phyloP scores from a whole-genome alignment of 1,140 invertebrate species.

The Nasonia vitripennis region DNA sequence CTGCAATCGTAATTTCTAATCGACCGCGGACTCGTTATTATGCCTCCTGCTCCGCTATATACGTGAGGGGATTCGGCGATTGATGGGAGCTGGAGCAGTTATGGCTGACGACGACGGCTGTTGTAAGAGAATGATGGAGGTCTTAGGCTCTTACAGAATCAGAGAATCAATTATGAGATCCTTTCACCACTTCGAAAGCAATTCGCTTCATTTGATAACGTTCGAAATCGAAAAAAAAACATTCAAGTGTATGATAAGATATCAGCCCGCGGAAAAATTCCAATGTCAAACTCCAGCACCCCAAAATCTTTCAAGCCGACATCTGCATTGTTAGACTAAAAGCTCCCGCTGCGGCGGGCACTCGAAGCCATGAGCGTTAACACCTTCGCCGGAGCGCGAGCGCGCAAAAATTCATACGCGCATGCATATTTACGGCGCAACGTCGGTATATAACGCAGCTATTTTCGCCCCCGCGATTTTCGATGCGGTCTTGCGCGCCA shows the following conservation, averaged over 20 bases:
- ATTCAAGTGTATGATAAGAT: too few relatives aligned
- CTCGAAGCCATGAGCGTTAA: not conserved
- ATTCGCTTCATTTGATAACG: too few relatives aligned
- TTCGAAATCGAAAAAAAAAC: too few relatives aligned
- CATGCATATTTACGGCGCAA: not conserved
- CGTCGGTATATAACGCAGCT: not conserved
- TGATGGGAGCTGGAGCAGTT: not conserved
- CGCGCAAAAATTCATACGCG: conserved; percentile 16
- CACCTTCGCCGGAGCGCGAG: not conserved
- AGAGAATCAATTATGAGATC: too few relatives aligned
- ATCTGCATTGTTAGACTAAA: not conserved
- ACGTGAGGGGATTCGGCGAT: too few relatives aligned
- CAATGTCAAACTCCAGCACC: not conserved
- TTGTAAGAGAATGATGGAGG: too few relatives aligned
- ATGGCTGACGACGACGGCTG: too few relatives aligned
- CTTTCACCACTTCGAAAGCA: too few relatives aligned
- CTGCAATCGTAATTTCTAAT: not conserved
- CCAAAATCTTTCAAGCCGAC: not conserved
- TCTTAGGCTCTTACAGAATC: too few relatives aligned
- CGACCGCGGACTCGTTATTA: too few relatives aligned
- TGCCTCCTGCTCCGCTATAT: not conserved
- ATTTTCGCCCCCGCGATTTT: not conserved
- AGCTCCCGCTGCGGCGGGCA: not conserved
- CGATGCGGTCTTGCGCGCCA: not conserved
- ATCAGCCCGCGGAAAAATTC: too few relatives aligned